Evolutionary conservation across 2,113 vertebrate genomes (phyloP).

Genomic region (Pituophis catenifer): DNA sequence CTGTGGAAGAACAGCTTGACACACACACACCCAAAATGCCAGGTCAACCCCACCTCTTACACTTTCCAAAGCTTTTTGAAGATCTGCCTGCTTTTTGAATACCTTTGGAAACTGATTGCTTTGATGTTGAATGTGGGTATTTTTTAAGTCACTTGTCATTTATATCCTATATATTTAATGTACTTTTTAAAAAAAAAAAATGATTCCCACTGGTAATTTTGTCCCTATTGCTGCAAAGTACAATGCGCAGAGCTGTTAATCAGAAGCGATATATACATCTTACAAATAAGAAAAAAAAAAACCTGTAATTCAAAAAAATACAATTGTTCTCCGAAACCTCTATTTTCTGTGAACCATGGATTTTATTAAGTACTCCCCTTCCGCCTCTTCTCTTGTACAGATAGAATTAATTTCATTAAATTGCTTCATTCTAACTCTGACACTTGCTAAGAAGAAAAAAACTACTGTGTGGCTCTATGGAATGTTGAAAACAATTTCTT

Average conservation of each 20-base stretch:
- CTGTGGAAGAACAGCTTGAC: not conserved
- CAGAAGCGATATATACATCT: not conserved
- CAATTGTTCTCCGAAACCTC: not conserved
- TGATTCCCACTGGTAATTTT: not conserved
- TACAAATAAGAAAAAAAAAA: not conserved
- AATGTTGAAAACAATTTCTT: conserved; percentile 5
- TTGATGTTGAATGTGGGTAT: not conserved
- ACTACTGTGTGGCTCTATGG: not conserved
- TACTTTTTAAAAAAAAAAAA: no score
- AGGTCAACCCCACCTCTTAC: not conserved
- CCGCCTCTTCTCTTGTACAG: not conserved
- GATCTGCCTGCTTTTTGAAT: not conserved
- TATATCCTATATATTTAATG: not conserved
- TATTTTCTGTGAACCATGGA: not conserved
- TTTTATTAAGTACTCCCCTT: not conserved
- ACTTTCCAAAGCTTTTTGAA: not conserved
- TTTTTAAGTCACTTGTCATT: not conserved
- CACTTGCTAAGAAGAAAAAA: conserved; percentile 8
- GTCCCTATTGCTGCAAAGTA: not conserved
- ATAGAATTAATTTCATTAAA: conserved; percentile 7
- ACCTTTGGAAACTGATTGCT: not conserved
- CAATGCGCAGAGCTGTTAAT: not conserved
- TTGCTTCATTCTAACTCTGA: conserved; percentile 21
- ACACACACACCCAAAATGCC: no score
- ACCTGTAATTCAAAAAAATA: not conserved